Percentiles rank a stretch among this genome's conserved stretches.
These are phyloP conservation scores for Xanthorhoe designata DNA, from an alignment of 2,888 invertebrate species.

Conservation along the genomic window DNA sequence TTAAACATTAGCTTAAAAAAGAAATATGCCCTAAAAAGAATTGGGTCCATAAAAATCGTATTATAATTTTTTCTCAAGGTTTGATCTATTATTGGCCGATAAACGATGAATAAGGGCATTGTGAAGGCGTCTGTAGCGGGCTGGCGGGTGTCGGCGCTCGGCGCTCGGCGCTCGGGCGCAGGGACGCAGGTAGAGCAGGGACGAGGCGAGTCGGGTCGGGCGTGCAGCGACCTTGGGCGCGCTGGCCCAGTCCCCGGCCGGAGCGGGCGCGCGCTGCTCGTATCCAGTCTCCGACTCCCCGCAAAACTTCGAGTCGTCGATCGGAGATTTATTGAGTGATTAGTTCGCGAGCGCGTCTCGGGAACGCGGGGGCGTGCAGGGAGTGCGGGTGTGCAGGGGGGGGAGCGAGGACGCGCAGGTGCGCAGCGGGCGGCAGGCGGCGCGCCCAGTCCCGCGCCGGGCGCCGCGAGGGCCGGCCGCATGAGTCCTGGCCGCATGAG, in stretches of 20 bases:
- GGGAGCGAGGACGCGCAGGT: slow-evolving; percentile 56
- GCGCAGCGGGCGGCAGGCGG: slow-evolving; percentile 60
- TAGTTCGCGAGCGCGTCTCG: slow-evolving; percentile 41
- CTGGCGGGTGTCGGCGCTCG: not conserved
- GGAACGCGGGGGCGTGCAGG: slow-evolving; percentile 42
- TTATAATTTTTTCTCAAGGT: not conserved
- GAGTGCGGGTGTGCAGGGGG: slow-evolving; percentile 32
- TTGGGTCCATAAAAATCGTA: slow-evolving; percentile 2
- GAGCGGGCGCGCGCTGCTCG: slow-evolving; percentile 34
- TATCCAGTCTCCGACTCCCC: slow-evolving; percentile 33
- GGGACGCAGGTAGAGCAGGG: slow-evolving; percentile 15
- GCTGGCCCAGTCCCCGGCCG: slow-evolving; percentile 36
- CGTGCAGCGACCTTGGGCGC: slow-evolving; percentile 46
- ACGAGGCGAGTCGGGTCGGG: slow-evolving; percentile 24
- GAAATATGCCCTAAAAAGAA: too few relatives aligned
- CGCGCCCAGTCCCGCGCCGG: slow-evolving; percentile 74
- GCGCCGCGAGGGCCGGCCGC: slow-evolving; percentile 79
- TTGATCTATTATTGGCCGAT: not conserved
- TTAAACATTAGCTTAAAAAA: too few relatives aligned
- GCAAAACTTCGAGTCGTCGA: slow-evolving; percentile 39
- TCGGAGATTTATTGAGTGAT: slow-evolving; percentile 48
- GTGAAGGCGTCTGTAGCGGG: not conserved
- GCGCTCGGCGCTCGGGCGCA: slow-evolving; percentile 29
- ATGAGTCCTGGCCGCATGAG: slow-evolving; percentile 74
- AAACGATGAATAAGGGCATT: not conserved